A percentile compares a stretch with the other conserved stretches of the same genome.
phyloP scores from a whole-genome alignment of 2,113 vertebrate genomes.

The Catharus minimus region DNA sequence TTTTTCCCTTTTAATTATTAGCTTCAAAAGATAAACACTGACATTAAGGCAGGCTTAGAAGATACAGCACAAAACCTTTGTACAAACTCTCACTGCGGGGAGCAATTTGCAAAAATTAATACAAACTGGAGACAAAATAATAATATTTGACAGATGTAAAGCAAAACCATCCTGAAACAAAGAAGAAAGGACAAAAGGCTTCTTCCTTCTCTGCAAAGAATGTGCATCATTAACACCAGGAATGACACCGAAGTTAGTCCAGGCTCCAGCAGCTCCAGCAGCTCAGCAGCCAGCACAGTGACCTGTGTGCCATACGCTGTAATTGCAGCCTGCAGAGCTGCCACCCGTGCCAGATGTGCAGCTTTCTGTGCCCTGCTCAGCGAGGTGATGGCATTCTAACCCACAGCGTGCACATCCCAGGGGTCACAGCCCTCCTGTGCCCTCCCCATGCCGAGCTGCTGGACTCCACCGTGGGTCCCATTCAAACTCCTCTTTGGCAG shows the following conservation, averaged over 20 bases:
- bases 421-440: rapidly evolving
- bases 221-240: neutral
- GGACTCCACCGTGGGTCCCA: neutral
- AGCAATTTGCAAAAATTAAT: slow-evolving; percentile 39
- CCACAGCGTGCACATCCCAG: rapidly evolving
- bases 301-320: neutral
- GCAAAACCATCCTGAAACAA: neutral
- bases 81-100: neutral
- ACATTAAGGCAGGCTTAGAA: slow-evolving; percentile 44
- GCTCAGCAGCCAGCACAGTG: neutral
- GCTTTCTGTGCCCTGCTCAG: neutral
- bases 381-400: rapidly evolving
- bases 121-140: slow-evolving; percentile 16
- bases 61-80: neutral
- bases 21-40: slow-evolving; percentile 42
- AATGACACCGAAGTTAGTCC: neutral
- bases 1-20: slow-evolving; percentile 57
- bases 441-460: neutral
- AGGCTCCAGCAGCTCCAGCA: neutral
- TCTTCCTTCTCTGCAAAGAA: neutral
- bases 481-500: neutral
- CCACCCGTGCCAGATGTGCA: neutral
- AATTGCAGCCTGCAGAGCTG: neutral
- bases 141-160: neutral
- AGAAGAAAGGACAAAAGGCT: neutral